Evolutionary conservation across 2,888 invertebrate genomes (phyloP).

Genomic region (Timema podura): DNA sequence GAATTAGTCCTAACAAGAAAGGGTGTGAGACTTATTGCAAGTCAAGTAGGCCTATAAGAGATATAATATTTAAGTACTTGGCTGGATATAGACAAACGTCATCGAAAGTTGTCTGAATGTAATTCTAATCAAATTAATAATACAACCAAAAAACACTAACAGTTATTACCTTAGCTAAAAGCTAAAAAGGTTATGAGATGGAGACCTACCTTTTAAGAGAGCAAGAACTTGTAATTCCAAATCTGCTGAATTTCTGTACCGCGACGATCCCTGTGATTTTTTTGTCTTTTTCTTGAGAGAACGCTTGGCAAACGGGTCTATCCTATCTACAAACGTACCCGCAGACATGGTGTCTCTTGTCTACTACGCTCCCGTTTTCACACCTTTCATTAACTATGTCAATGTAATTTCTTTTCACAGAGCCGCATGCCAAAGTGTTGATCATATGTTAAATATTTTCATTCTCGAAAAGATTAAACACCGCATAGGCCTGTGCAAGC

Average conservation of each 20-base stretch:
- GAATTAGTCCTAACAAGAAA: too few relatives aligned
- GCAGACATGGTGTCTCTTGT: conserved; percentile 48
- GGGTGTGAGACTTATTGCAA: too few relatives aligned
- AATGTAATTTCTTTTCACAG: conserved; percentile 20
- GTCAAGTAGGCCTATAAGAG: too few relatives aligned
- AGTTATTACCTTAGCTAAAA: too few relatives aligned
- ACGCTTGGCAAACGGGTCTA: conserved; percentile 98
- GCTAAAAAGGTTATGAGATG: too few relatives aligned
- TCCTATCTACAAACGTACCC: conserved; percentile 96
- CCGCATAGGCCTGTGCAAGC: neutral
- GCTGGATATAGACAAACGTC: too few relatives aligned
- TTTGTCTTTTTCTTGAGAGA: conserved; percentile 97
- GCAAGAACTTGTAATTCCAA: conserved; percentile 96
- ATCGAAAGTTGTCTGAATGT: too few relatives aligned
- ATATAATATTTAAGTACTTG: too few relatives aligned
- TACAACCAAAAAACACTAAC: too few relatives aligned
- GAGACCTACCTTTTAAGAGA: conserved; percentile 84
- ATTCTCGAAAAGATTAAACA: neutral
- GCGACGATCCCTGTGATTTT: conserved; percentile 97
- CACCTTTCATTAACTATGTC: conserved; percentile 31
- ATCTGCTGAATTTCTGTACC: conserved; percentile 97
- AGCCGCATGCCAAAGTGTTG: conserved; percentile 13
- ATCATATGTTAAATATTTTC: neutral
- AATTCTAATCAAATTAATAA: too few relatives aligned
- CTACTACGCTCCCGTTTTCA: conserved; percentile 23